phyloP scores from a whole-genome alignment of 2,888 invertebrate genomes.

The Ichneumoninae sp. region DNA sequence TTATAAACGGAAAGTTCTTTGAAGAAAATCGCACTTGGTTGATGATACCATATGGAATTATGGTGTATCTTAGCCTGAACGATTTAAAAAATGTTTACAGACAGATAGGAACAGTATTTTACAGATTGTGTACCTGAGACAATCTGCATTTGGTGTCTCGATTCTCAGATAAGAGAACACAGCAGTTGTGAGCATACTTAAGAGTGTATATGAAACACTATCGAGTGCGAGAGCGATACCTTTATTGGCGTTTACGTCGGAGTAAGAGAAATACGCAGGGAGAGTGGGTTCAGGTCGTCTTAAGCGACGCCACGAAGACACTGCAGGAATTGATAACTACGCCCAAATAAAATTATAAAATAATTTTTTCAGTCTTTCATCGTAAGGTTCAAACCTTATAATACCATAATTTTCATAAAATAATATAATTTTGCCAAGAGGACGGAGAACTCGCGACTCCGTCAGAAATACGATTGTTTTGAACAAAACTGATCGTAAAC shows the following conservation, averaged over 20 bases:
- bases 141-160: not conserved
- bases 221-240: not conserved
- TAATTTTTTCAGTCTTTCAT: no score
- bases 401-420: no score
- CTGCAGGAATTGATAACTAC: no score
- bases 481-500: no score
- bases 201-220: not conserved
- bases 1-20: not conserved
- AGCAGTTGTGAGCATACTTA: not conserved
- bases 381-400: no score
- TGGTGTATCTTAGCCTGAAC: no score
- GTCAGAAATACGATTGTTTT: no score
- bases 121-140: not conserved
- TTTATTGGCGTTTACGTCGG: not conserved
- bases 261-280: not conserved
- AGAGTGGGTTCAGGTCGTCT: not conserved
- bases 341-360: no score
- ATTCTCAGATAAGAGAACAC: not conserved
- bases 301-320: not conserved
- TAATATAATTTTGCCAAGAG: no score
- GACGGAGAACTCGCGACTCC: no score
- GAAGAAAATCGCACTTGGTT: not conserved
- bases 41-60: not conserved
- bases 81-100: no score
- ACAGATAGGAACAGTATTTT: not conserved